Evolutionary conservation across 2,797 vertebrate genomes (phyloP).

Genomic region (Eutrigla gurnardus): DNA sequence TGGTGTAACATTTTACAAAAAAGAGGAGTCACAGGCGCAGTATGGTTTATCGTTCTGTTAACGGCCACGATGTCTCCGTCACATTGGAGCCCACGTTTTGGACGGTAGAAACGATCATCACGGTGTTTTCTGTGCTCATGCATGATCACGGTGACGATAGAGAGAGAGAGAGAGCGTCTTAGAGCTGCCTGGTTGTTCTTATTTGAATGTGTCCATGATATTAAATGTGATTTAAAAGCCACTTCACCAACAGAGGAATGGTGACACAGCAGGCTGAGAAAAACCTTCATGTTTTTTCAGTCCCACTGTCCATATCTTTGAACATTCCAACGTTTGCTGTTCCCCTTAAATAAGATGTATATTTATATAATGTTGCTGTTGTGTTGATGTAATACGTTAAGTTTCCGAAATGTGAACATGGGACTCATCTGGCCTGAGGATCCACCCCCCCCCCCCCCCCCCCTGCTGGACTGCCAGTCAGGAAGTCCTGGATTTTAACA

Average conservation of each 20-base stretch:
- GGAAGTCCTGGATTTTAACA: slow-evolving; percentile 47
- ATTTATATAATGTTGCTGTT: slow-evolving; percentile 78
- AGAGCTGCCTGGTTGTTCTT: slow-evolving; percentile 38
- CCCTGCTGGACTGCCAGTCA: slow-evolving; percentile 21
- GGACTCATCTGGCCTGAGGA: slow-evolving; percentile 57
- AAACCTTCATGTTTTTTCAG: slow-evolving; percentile 27
- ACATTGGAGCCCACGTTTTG: slow-evolving; percentile 20
- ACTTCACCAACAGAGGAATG: slow-evolving; percentile 22
- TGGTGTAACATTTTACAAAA: slow-evolving; percentile 59
- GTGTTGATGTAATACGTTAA: slow-evolving; percentile 73
- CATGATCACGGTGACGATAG: slow-evolving; percentile 47
- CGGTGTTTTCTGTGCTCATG: slow-evolving; percentile 44
- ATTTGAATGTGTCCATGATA: slow-evolving; percentile 34
- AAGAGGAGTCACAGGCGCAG: slow-evolving; percentile 48
- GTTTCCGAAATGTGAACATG: slow-evolving; percentile 78
- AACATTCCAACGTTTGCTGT: slow-evolving; percentile 53
- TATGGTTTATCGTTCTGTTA: slow-evolving; percentile 42
- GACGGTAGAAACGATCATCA: slow-evolving; percentile 32
- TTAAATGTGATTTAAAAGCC: slow-evolving; percentile 28
- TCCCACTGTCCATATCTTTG: slow-evolving; percentile 42
- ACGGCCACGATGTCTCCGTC: slow-evolving; percentile 30
- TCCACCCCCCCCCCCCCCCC: slow-evolving; percentile 28
- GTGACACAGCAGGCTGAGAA: slow-evolving; percentile 15
- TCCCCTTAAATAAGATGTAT: slow-evolving; percentile 62
- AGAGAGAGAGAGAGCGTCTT: slow-evolving; percentile 38